Evolutionary conservation across 2,888 invertebrate species (phyloP).

Genomic region (Azorinus chamasolen): DNA sequence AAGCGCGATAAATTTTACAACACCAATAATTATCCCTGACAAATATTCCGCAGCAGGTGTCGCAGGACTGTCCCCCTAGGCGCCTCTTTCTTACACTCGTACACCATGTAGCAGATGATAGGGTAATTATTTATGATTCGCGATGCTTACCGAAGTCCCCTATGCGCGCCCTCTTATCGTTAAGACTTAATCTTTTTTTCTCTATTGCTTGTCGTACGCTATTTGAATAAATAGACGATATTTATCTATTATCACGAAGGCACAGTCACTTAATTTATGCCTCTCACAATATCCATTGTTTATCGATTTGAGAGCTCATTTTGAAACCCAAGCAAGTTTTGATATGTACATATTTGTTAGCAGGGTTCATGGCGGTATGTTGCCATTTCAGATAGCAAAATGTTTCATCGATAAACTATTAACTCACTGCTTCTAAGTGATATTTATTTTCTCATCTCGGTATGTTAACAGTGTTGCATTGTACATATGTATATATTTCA

Average conservation of each 20-base stretch:
- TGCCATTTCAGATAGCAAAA: no score
- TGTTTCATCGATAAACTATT: no score
- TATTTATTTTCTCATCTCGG: no score
- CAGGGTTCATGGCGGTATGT: no score
- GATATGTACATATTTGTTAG: no score
- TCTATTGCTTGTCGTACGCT: background rate
- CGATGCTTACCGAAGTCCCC: constrained; percentile 35
- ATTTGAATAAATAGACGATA: constrained; percentile 7
- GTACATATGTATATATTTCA: no score
- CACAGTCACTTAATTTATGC: constrained; percentile 28
- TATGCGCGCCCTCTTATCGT: constrained; percentile 7
- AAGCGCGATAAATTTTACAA: background rate
- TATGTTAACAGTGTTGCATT: no score
- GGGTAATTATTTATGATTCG: constrained; percentile 49
- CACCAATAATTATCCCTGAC: constrained; percentile 2
- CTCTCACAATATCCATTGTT: constrained; percentile 54
- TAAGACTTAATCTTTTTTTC: constrained; percentile 24
- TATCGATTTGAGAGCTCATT: constrained; percentile 30
- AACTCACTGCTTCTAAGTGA: no score
- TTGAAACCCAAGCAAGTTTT: background rate
- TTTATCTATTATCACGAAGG: no score
- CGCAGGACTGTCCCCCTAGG: constrained; percentile 11
- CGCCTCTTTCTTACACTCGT: constrained; percentile 24
- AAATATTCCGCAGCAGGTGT: background rate
- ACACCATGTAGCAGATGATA: constrained; percentile 21